Base-by-base conservation (phyloP, 2,888 invertebrate species). In the Bibio marci region DNA sequence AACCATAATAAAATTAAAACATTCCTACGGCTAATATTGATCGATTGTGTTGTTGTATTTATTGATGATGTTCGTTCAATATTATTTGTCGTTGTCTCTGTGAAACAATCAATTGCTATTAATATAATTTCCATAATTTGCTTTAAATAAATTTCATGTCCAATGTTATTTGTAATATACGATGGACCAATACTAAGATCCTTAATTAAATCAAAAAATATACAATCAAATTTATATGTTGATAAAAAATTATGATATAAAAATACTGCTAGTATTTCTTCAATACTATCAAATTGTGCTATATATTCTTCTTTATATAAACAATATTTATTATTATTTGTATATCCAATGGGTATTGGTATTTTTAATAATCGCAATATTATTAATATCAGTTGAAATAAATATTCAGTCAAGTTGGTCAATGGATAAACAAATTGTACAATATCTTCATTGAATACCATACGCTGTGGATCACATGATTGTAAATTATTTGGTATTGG, bases 371-470 rank as follows among this genome's bases (percentile, higher is more conserved):
- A 43, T 39, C 76, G 46, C 44, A 82, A 61, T 47, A 72, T 66
- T 30, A 70, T 66, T 13, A 70, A 62, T 19, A 71, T 67, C 48
- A 81, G 59, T 50, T 68, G 67, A 52, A 76, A 68, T 27, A 66
- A 67, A 42, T 74, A 71, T 39, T 63, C 63, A 7, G 63, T 60
- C 4, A 6, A 4, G 35, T 66, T 66, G 30, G 71, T 65, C 34
- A 76, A 63, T 4, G 82, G 80, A 58, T 73, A 77, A 46, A 82
- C 71, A 53, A 79, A 70, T 49, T 75, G 75, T 2, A 70, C 64
- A 10, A 74, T 68, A 50, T 76, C 76, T 47, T 72, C 71, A 27
- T 68, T 64, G 45, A 70, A 71, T 31, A 76, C 66, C 49, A 77
- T 63, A 52, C 79, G 67, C 58, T 80, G 73, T 43, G 77, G 67